Evolutionary conservation across 2,888 invertebrate genomes (phyloP).

Genomic region (Xanthostigma xanthostigma): DNA sequence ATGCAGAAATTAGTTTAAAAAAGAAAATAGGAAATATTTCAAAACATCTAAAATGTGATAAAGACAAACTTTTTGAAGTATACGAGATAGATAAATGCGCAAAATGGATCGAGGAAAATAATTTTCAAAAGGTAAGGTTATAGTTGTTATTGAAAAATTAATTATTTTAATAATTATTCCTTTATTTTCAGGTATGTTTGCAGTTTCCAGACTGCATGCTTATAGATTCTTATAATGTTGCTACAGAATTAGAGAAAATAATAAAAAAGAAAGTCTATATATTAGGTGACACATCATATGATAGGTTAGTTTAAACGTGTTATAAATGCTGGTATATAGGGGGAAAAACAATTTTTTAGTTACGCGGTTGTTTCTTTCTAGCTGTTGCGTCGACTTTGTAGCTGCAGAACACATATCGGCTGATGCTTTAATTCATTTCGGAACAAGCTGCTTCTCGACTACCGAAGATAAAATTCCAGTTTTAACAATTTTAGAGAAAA

Average conservation of each 20-base stretch:
- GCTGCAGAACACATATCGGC: conserved; percentile 78
- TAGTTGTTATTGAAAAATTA: conserved; percentile 8
- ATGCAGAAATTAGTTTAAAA: conserved; percentile 37
- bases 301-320: conserved; percentile 38
- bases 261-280: conserved; percentile 54
- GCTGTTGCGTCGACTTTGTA: conserved; percentile 82
- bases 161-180: conserved; percentile 1
- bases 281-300: conserved; percentile 83
- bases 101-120: conserved; percentile 54
- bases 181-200: conserved; percentile 55
- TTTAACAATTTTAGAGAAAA: conserved; percentile 53
- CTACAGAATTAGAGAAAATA: conserved; percentile 31
- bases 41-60: conserved; percentile 14
- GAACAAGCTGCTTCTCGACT: conserved; percentile 71
- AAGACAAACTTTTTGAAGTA: conserved; percentile 27
- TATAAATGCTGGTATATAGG: not conserved
- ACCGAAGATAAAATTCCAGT: conserved; percentile 57
- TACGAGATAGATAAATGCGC: conserved; percentile 46
- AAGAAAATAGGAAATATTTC: conserved; percentile 26
- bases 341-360: not conserved
- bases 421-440: conserved; percentile 83
- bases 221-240: conserved; percentile 49
- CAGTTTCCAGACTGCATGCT: conserved; percentile 83
- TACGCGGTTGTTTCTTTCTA: conserved; percentile 25
- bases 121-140: conserved; percentile 44